Evolutionary conservation across 2,797 vertebrate species (phyloP).

Genomic region (Sarcophilus harrisii): DNA sequence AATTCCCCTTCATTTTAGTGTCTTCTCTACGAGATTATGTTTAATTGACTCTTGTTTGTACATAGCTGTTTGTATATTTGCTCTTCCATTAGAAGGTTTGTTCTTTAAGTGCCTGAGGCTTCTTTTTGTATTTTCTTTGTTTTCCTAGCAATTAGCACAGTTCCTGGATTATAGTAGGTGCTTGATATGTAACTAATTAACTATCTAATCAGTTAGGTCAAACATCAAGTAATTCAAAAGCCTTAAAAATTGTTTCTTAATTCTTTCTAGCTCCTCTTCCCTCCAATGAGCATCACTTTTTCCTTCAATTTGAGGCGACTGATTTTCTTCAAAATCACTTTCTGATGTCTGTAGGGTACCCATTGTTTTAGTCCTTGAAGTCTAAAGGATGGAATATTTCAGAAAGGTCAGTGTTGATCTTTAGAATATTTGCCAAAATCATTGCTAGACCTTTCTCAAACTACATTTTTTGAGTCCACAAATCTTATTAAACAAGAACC

Average conservation of each 20-base stretch:
- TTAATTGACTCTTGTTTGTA: not conserved
- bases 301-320: not conserved
- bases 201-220: not conserved
- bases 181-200: not conserved
- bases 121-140: not conserved
- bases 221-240: not conserved
- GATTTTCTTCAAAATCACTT: not conserved
- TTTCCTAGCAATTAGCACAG: not conserved
- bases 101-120: not conserved
- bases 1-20: not conserved
- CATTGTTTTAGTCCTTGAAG: not conserved
- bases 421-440: not conserved
- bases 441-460: not conserved
- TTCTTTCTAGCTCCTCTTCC: not conserved
- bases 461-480: not conserved
- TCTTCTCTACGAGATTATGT: not conserved
- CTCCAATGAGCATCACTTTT: not conserved
- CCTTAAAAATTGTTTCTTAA: not conserved
- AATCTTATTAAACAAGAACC: not conserved
- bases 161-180: not conserved
- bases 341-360: not conserved
- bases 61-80: not conserved
- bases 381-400: not conserved
- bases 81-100: not conserved
- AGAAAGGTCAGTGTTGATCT: not conserved